These are phyloP conservation scores for Ips typographus DNA, from an alignment of 1,140 invertebrate species.

Conservation along the genomic window DNA sequence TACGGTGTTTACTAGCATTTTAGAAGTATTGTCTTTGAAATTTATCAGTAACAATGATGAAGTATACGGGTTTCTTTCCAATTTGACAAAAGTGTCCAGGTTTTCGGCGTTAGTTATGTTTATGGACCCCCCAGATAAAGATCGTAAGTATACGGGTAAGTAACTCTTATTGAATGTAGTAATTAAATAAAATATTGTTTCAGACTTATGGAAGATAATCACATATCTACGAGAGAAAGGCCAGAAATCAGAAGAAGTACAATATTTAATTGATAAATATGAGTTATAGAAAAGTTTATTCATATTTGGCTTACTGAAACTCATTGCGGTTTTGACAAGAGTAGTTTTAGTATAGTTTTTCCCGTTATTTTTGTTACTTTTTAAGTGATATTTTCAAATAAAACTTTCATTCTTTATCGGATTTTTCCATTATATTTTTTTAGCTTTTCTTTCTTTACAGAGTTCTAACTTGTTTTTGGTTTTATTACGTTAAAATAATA, in stretches of 20 bases:
- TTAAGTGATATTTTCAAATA: too few relatives aligned
- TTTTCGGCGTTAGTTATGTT: constrained; percentile 46
- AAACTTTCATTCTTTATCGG: too few relatives aligned
- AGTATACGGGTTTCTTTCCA: constrained; percentile 39
- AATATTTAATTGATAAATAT: neutral
- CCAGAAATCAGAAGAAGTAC: neutral
- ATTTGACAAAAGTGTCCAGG: constrained; percentile 42
- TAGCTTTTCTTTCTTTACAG: too few relatives aligned
- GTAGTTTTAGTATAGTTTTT: too few relatives aligned
- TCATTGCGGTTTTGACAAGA: too few relatives aligned
- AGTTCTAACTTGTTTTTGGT: too few relatives aligned
- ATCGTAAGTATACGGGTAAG: constrained; percentile 39
- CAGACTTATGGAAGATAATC: constrained; percentile 43
- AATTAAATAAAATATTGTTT: constrained; percentile 32
- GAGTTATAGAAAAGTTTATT: neutral
- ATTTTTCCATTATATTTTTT: too few relatives aligned
- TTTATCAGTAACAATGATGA: constrained; percentile 38
- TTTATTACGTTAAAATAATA: too few relatives aligned
- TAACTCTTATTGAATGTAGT: neutral
- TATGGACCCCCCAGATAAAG: constrained; percentile 44
- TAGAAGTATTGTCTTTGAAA: constrained; percentile 39
- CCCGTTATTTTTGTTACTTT: too few relatives aligned
- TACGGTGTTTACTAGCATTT: constrained; percentile 44
- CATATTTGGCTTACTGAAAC: too few relatives aligned
- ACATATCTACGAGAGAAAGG: constrained; percentile 37